Conservation (phyloP, 2,113 vertebrate genomes). For the Passer domesticus region DNA sequence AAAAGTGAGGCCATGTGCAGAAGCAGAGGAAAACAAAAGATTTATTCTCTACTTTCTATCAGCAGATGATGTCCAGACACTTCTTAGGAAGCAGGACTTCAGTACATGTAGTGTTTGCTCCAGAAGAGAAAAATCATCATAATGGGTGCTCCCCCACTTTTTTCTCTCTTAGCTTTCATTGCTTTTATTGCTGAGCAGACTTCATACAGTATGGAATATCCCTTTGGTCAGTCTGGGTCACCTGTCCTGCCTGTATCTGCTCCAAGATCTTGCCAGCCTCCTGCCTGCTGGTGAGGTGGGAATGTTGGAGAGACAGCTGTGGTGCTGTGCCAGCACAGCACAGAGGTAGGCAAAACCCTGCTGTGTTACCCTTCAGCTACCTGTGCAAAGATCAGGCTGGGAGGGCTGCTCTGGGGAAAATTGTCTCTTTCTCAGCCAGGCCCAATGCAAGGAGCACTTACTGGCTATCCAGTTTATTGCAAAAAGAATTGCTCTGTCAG, state of each 20-base stretch:
- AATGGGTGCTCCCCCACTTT: fast-evolving
- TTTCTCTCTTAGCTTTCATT: background rate
- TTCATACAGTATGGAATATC: background rate
- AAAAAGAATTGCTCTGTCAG: background rate
- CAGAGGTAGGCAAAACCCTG: background rate
- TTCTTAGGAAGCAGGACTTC: background rate
- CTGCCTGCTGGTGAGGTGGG: background rate
- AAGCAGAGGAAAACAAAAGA: background rate
- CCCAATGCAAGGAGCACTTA: background rate
- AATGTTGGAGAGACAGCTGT: background rate
- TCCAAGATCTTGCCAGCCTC: background rate
- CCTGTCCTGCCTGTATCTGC: background rate
- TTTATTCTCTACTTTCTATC: background rate
- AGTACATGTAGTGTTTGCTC: background rate
- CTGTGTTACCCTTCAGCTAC: background rate
- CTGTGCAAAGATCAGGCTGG: background rate
- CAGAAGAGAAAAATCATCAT: fast-evolving
- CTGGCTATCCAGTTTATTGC: constrained; percentile 19
- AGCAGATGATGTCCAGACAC: background rate
- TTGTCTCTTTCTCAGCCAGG: background rate
- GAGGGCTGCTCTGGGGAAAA: background rate
- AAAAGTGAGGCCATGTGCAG: background rate
- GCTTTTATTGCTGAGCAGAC: background rate
- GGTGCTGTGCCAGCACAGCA: background rate
- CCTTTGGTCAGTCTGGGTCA: background rate